Evolutionary conservation across 2,888 invertebrate species (phyloP).

Genomic region (Andrena camellia): DNA sequence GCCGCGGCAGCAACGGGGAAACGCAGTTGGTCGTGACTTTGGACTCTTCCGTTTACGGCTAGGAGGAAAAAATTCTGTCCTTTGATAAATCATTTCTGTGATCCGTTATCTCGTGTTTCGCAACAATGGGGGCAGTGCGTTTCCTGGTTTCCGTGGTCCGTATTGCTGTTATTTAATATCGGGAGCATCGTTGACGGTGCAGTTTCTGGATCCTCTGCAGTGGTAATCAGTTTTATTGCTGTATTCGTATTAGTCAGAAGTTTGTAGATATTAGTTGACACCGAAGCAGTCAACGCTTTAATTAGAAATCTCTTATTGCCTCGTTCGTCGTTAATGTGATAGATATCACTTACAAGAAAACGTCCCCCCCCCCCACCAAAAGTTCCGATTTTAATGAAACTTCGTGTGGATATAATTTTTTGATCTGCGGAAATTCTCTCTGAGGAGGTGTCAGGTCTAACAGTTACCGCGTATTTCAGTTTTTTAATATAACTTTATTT

Average conservation of each 20-base stretch:
- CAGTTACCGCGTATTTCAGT: too few species aligned
- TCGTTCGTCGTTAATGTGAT: not conserved
- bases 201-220: not conserved
- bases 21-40: constrained; percentile 57
- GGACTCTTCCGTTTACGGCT: constrained; percentile 34
- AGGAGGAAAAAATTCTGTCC: constrained; percentile 5
- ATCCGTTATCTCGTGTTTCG: not conserved
- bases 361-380: too few species aligned
- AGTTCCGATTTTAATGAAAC: too few species aligned
- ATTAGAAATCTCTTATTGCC: not conserved
- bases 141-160: not conserved
- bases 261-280: not conserved
- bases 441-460: too few species aligned
- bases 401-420: too few species aligned
- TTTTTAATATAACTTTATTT: too few species aligned
- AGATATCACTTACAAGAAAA: too few species aligned
- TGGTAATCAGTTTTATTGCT: not conserved
- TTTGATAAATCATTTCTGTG: constrained; percentile 11
- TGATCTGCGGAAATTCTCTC: too few species aligned
- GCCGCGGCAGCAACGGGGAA: not conserved
- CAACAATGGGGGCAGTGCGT: not conserved
- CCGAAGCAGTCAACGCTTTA: not conserved
- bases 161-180: not conserved
- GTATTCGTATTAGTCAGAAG: not conserved
- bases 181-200: not conserved